Conservation (phyloP, 1,140 invertebrate species). For the Trissolcus basalis region DNA sequence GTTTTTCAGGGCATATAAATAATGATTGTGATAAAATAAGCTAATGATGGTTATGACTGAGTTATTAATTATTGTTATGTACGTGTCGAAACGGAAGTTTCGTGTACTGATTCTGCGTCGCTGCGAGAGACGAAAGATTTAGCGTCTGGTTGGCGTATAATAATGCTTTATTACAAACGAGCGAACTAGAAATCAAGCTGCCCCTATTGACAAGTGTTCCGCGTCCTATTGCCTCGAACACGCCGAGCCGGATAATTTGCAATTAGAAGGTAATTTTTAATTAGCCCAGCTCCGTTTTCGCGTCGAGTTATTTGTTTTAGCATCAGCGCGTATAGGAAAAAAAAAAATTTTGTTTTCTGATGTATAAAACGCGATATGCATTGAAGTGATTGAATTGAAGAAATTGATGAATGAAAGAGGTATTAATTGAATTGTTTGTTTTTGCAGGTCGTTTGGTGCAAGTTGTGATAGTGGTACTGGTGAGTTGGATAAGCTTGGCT, state of each 20-base stretch:
- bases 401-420: too few relatives aligned
- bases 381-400: too few relatives aligned
- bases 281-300: conserved; percentile 6
- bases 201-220: conserved; percentile 75
- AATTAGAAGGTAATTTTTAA: conserved; percentile 64
- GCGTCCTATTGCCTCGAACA: conserved; percentile 59
- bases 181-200: conserved; percentile 62
- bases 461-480: conserved; percentile 56
- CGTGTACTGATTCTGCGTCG: conserved; percentile 35
- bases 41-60: conserved; percentile 2
- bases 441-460: conserved; percentile 42
- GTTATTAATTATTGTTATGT: conserved; percentile 9
- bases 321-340: too few relatives aligned
- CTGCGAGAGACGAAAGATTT: conserved; percentile 24
- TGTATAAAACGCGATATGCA: too few relatives aligned
- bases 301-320: too few relatives aligned
- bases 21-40: conserved; percentile 10
- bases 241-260: conserved; percentile 52
- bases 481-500: conserved; percentile 29
- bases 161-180: conserved; percentile 51
- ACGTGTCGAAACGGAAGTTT: conserved; percentile 41
- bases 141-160: conserved; percentile 32
- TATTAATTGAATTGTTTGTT: background rate
- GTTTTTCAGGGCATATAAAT: conserved; percentile 21
- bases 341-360: too few relatives aligned